Evolutionary conservation across 2,888 invertebrate genomes (phyloP).

Genomic region (Synanthedon andrenaeformis): DNA sequence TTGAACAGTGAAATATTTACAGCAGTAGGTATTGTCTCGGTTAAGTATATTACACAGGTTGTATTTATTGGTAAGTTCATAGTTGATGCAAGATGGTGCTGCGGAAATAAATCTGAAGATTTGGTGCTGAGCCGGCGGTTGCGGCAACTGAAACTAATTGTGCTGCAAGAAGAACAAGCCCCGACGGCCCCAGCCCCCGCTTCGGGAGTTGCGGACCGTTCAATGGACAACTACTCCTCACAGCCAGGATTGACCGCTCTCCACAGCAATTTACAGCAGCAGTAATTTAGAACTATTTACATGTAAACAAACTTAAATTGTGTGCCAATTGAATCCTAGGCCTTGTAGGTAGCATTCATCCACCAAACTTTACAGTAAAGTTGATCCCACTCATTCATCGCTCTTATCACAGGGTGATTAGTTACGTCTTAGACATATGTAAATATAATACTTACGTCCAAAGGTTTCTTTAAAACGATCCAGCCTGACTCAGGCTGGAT

Average conservation of each 20-base stretch:
- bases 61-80: slow-evolving; percentile 55
- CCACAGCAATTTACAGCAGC: slow-evolving; percentile 68
- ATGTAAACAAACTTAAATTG: slow-evolving; percentile 59
- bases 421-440: slow-evolving; percentile 14
- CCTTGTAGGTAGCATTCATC: slow-evolving; percentile 70
- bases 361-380: slow-evolving; percentile 65
- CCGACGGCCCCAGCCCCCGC: slow-evolving; percentile 15
- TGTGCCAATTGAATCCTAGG: slow-evolving; percentile 71
- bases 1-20: slow-evolving; percentile 69
- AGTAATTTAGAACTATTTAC: slow-evolving; percentile 69
- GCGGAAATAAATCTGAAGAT: slow-evolving; percentile 69
- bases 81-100: slow-evolving; percentile 70
- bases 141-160: slow-evolving; percentile 79
- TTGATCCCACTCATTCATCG: slow-evolving; percentile 62
- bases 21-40: slow-evolving; percentile 54
- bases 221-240: slow-evolving; percentile 68
- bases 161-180: slow-evolving; percentile 79
- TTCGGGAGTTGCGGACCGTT: slow-evolving; percentile 30
- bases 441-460: slow-evolving; percentile 88
- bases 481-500: slow-evolving; percentile 97
- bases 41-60: slow-evolving; percentile 64
- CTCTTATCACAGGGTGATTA: slow-evolving; percentile 43
- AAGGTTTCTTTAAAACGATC: slow-evolving; percentile 94
- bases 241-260: slow-evolving; percentile 65
- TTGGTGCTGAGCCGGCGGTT: slow-evolving; percentile 64